Evolutionary conservation across 1,140 invertebrate genomes (phyloP).

Genomic region (Myzus persicae): DNA sequence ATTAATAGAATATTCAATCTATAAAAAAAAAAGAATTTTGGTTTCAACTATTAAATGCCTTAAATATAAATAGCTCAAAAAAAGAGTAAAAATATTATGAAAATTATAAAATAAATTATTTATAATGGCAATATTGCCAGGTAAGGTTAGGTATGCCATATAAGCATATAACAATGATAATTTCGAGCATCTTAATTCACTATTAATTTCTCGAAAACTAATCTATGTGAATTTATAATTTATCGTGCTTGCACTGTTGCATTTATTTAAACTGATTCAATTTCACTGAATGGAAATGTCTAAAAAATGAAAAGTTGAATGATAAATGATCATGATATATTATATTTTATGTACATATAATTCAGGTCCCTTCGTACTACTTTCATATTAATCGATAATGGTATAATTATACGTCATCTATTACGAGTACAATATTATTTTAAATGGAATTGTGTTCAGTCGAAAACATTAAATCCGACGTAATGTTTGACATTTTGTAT

Average conservation of each 20-base stretch:
- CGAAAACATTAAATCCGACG: neutral
- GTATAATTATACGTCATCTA: neutral
- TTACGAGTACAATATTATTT: no score
- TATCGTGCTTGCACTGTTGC: neutral
- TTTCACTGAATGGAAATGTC: neutral
- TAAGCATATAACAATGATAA: no score
- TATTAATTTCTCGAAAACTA: no score
- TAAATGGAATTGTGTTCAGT: neutral
- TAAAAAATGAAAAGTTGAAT: neutral
- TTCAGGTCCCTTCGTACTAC: neutral
- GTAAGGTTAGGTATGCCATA: no score
- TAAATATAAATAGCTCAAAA: neutral
- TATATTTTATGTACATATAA: neutral
- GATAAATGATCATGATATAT: neutral
- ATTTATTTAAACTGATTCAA: neutral
- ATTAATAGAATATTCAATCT: no score
- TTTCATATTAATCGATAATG: neutral
- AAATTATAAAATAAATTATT: neutral
- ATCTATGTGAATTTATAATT: no score
- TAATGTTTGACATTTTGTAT: constrained; percentile 9
- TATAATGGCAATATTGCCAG: neutral
- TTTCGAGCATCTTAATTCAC: no score
- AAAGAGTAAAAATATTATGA: neutral
- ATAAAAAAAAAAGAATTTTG: neutral
- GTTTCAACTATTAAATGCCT: neutral